Conservation (phyloP, 2,113 vertebrate genomes). For the Pachypanchax playfairii region DNA sequence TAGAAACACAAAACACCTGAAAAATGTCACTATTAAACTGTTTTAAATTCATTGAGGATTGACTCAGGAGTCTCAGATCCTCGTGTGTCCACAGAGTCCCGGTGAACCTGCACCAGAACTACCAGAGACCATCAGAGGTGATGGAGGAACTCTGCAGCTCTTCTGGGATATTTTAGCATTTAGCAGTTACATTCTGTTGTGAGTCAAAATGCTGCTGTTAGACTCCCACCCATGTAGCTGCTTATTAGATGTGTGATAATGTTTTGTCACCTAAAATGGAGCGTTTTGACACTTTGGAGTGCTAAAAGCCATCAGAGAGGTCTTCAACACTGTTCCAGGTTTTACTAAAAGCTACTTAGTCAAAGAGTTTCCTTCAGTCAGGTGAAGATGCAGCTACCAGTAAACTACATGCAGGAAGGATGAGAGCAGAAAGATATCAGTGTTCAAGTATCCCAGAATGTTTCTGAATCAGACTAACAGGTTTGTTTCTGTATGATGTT, state of each 20-base stretch:
- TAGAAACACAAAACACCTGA: too few relatives aligned
- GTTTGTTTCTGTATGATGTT: too few relatives aligned
- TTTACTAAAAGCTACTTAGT: constrained; percentile 44
- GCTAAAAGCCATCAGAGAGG: constrained; percentile 71
- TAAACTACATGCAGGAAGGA: not conserved
- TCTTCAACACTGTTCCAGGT: constrained; percentile 34
- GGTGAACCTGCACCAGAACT: too few relatives aligned
- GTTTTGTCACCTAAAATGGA: constrained; percentile 70
- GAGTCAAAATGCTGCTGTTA: constrained; percentile 43
- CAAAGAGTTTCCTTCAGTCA: constrained; percentile 15
- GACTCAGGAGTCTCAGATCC: too few relatives aligned
- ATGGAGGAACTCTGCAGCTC: constrained; percentile 13
- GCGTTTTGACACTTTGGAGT: constrained; percentile 68
- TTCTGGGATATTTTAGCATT: constrained; percentile 32
- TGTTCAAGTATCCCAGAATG: too few relatives aligned
- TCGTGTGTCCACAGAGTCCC: too few relatives aligned
- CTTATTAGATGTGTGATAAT: constrained; percentile 63
- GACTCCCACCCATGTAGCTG: constrained; percentile 45
- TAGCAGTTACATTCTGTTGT: constrained; percentile 17
- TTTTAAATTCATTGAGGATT: too few relatives aligned
- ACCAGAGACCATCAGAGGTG: too few relatives aligned
- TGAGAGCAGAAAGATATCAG: not conserved
- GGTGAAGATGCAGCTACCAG: not conserved
- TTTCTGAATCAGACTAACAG: too few relatives aligned
- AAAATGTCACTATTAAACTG: too few relatives aligned